A percentile compares a stretch with the other conserved stretches of the same genome.
These are phyloP conservation scores for Pristiophorus japonicus DNA, from an alignment of 2,113 vertebrate species.

Conservation along the genomic window DNA sequence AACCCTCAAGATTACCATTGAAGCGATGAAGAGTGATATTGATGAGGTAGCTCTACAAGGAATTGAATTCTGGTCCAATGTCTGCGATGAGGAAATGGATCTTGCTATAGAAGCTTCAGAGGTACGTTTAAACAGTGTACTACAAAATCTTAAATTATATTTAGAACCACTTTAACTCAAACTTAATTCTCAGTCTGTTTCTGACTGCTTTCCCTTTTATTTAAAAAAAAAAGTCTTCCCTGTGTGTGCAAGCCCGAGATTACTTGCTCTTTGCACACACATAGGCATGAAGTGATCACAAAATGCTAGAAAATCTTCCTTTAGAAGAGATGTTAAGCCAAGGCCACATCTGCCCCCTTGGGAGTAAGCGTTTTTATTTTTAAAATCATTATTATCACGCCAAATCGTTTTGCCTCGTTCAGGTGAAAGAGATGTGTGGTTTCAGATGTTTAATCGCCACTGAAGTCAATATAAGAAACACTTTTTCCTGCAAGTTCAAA, in stretches of 20 bases:
- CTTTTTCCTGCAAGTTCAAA: background rate
- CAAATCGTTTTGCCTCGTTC: background rate
- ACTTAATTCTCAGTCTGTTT: background rate
- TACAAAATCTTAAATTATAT: background rate
- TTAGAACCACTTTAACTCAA: background rate
- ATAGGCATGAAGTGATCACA: no score
- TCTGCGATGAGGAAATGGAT: conserved; percentile 98
- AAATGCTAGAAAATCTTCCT: background rate
- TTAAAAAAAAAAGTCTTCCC: background rate
- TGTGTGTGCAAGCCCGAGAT: background rate
- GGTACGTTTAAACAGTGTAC: conserved; percentile 53
- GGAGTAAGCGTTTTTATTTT: background rate
- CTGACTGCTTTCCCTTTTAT: background rate
- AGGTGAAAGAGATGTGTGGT: background rate
- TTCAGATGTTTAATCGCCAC: background rate
- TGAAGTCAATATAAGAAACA: background rate
- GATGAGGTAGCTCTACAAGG: conserved; percentile 95
- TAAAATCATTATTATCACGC: no score
- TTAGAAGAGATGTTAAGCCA: background rate
- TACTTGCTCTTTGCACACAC: background rate
- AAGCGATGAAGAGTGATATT: conserved; percentile 98
- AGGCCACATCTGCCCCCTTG: no score
- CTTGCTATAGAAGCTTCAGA: conserved; percentile 94
- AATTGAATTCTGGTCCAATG: conserved; percentile 98
- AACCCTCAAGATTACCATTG: conserved; percentile 80